phyloP scores from a whole-genome alignment of 1,140 invertebrate genomes.

The Melipona quadrifasciata region DNA sequence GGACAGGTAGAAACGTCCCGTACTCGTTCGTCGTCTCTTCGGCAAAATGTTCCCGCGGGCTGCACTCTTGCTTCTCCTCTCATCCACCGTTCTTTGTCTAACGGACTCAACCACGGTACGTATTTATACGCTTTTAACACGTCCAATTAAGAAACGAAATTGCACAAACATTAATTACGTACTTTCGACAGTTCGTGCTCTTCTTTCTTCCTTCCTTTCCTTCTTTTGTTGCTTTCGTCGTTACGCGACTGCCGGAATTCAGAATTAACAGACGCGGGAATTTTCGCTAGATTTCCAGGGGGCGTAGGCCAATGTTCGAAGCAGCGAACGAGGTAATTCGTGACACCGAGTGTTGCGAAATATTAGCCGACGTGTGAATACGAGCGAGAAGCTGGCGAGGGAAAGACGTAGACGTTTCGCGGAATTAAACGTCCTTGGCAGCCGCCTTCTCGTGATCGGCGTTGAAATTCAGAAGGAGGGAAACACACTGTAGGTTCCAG shows the following conservation, averaged over 20 bases:
- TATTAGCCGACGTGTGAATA: neutral
- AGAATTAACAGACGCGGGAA: neutral
- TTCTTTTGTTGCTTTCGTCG: neutral
- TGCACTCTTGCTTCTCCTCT: constrained; percentile 11
- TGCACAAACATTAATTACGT: neutral
- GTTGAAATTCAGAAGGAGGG: neutral
- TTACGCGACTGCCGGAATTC: neutral
- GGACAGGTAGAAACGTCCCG: constrained; percentile 23
- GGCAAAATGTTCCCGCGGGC: constrained; percentile 48
- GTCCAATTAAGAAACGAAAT: neutral
- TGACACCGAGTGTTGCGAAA: neutral
- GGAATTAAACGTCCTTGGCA: neutral
- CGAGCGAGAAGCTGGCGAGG: neutral
- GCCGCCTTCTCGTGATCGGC: neutral
- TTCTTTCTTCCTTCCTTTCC: too few relatives aligned
- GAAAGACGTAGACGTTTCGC: neutral
- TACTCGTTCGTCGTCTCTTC: constrained; percentile 6
- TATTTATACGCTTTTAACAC: neutral
- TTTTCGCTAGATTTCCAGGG: neutral
- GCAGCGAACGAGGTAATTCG: neutral
- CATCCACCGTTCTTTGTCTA: neutral
- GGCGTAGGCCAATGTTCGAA: neutral
- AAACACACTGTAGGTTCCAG: neutral
- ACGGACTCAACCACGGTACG: constrained; percentile 23
- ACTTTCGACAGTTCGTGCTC: neutral